phyloP scores from a whole-genome alignment of 2,888 invertebrate species.

The Eudemis profundana region DNA sequence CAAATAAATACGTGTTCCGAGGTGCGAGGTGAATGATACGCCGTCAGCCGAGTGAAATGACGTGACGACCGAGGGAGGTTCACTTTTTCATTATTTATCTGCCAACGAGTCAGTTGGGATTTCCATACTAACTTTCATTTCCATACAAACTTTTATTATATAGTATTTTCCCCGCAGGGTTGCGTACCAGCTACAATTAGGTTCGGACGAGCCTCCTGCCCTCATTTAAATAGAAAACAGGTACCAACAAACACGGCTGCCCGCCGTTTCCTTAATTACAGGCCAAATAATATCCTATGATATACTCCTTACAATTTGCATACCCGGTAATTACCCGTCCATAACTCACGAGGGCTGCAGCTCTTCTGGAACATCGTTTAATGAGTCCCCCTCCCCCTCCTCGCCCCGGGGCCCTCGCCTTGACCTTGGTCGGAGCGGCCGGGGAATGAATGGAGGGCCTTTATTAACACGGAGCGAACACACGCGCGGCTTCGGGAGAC shows the following conservation, averaged over 20 bases:
- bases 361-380: conserved; percentile 28
- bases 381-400: conserved; percentile 12
- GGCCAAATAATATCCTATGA: conserved; percentile 15
- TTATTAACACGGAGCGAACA: conserved; percentile 22
- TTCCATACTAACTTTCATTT: too few species aligned
- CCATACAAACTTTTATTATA: too few species aligned
- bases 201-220: not conserved
- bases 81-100: not conserved
- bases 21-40: not conserved
- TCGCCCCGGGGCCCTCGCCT: conserved; percentile 22
- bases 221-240: conserved; percentile 2
- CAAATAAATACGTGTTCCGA: not conserved
- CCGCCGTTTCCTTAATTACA: conserved; percentile 19
- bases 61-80: too few species aligned
- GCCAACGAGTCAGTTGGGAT: too few species aligned
- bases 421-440: conserved; percentile 33
- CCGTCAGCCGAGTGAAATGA: not conserved
- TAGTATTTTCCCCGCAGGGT: too few species aligned
- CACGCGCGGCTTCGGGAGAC: not conserved
- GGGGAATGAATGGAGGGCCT: conserved; percentile 22
- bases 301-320: conserved; percentile 30
- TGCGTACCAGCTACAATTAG: not conserved
- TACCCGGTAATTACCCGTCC: conserved; percentile 22
- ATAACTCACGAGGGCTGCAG: conserved; percentile 14
- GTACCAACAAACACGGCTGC: not conserved